A percentile compares a stretch with the other conserved stretches of the same genome.
Evolutionary conservation across 1,140 invertebrate species (phyloP).

Genomic region (Eupristina koningsbergeri): DNA sequence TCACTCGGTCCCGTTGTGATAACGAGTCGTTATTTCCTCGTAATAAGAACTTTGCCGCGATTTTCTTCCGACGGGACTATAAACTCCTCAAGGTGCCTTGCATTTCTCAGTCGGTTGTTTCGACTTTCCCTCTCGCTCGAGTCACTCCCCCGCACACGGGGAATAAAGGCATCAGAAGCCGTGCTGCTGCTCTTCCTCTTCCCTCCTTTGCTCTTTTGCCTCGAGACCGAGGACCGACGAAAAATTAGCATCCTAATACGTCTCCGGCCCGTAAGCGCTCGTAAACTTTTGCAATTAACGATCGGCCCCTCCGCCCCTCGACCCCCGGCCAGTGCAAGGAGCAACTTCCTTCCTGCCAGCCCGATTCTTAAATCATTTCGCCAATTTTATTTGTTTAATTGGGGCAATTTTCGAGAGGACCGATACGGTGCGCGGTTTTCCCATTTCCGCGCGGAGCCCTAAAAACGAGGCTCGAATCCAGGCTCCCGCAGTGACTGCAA

Average conservation of each 20-base stretch:
- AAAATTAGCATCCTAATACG: constrained; percentile 69
- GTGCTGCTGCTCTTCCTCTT: constrained; percentile 24
- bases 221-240: constrained; percentile 43
- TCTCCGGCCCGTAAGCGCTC: constrained; percentile 53
- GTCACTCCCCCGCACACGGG: neutral
- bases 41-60: constrained; percentile 39
- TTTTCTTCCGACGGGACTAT: constrained; percentile 11
- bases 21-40: constrained; percentile 47
- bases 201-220: neutral
- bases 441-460: constrained; percentile 13
- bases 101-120: neutral
- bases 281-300: constrained; percentile 68
- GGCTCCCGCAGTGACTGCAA: neutral
- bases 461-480: neutral
- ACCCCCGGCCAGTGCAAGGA: neutral
- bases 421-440: constrained; percentile 7
- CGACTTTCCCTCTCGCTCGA: neutral
- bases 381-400: constrained; percentile 40
- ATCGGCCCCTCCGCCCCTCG: constrained; percentile 44
- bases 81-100: constrained; percentile 36
- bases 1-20: neutral
- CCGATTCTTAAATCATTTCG: constrained; percentile 24
- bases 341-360: constrained; percentile 33
- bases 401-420: constrained; percentile 19
- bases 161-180: constrained; percentile 27